Conservation (phyloP, 2,888 invertebrate species). For the Syritta pipiens region DNA sequence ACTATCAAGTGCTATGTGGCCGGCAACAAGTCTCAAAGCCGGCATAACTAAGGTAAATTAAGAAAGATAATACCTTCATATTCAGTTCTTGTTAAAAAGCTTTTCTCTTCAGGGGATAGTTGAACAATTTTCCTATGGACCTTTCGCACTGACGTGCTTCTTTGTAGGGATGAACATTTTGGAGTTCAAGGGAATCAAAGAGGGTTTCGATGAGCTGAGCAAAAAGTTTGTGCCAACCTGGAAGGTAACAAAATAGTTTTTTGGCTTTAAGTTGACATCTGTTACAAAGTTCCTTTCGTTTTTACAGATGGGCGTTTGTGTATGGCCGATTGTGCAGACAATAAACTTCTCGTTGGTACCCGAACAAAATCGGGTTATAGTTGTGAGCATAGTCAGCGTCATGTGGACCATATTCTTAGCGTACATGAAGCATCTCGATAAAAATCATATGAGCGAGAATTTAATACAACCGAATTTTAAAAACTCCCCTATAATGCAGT, state of each 20-base stretch:
- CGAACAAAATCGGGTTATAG: constrained; percentile 86
- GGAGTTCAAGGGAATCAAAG: constrained; percentile 83
- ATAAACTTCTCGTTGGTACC: constrained; percentile 87
- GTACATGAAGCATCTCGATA: no score
- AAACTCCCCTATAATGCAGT: no score
- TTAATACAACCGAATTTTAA: no score
- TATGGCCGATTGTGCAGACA: constrained; percentile 88
- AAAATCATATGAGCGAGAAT: no score
- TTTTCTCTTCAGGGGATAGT: constrained; percentile 81
- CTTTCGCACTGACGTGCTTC: constrained; percentile 87
- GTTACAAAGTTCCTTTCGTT: not conserved
- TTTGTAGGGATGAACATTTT: constrained; percentile 87
- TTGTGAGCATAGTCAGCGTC: constrained; percentile 86
- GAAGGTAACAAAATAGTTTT: constrained; percentile 72
- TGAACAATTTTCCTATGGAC: constrained; percentile 88
- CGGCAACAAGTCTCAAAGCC: constrained; percentile 84
- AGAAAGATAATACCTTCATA: not conserved
- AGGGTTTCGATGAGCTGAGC: constrained; percentile 84
- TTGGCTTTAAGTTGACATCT: not conserved
- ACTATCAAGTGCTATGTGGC: constrained; percentile 87
- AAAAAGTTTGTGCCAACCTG: constrained; percentile 87
- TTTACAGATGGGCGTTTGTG: constrained; percentile 80
- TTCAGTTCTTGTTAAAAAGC: not conserved
- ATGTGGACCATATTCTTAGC: no score
- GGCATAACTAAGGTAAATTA: constrained; percentile 84